Base-by-base conservation (phyloP, 2,797 vertebrate genomes). In the Galaxias olidus region DNA sequence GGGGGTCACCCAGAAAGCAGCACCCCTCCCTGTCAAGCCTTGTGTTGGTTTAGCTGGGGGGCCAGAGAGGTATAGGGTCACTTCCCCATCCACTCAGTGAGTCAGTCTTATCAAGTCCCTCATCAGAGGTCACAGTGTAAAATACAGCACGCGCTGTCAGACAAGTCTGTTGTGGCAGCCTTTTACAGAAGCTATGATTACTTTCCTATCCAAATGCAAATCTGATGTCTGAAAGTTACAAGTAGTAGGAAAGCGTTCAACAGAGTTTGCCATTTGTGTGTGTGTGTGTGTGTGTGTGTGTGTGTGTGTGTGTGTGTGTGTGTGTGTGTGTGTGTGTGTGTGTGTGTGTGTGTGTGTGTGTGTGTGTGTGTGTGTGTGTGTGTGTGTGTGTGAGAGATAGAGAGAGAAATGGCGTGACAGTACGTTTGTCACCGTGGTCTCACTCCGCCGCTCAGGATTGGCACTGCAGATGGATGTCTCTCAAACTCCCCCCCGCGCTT, bases 381-480 rank as follows among this genome's bases (percentile, higher is more conserved):
- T 11, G 48, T 17, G 14, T 30, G 11, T 48, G 20, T 42, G 50
- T 61, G 46, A 50, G 47, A 46, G 44, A 41, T 13, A 56, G 63
- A 41, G 63, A 19, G 18, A 43, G 72, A 74, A 72, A 82, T 71
- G 63, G 77, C 71, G 79, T 84, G 85, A 87, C 88, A 87, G 86
- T 76, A 55, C 49, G 77, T 85, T 82, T 84, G 86, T 85, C 81
- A 86, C 66, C 57, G 69, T 53, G 63, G 84, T 84, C 69, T 56
- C 80, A 81, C 80, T 82, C 76, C 65, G 48, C 59, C 61, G 81
- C 82, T 80, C 84, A 77, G 74, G 78, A 79, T 74, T 78, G 81
- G 71, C 71, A 69, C 77, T 79, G 79, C 86, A 88, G 89, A 90
- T 83, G 86, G 83, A 83, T 81, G 80, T 83, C 75, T 84, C 76